Evolutionary conservation across 1,140 invertebrate species (phyloP).

Genomic region (Drosophila erecta): DNA sequence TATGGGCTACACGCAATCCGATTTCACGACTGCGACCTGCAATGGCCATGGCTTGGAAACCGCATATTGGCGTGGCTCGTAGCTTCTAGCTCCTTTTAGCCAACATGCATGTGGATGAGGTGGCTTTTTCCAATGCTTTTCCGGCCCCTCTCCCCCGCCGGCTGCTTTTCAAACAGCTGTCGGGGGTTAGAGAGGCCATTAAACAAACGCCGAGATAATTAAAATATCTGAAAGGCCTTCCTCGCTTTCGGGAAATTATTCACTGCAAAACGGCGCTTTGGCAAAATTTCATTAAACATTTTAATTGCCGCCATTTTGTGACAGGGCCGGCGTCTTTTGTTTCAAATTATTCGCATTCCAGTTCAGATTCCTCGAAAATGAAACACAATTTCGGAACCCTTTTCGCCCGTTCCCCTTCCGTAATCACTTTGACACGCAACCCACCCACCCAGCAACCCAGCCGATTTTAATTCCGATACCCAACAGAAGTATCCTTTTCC

Average conservation of each 20-base stretch:
- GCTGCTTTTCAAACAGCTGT: conserved; percentile 2
- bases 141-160: neutral
- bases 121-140: conserved; percentile 39
- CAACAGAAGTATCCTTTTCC: conserved; percentile 12
- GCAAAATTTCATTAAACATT: conserved; percentile 81
- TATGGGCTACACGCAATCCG: conserved; percentile 80
- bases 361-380: conserved; percentile 64
- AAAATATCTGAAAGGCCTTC: conserved; percentile 67
- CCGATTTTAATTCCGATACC: conserved; percentile 33
- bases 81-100: neutral
- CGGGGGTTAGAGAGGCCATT: conserved; percentile 57
- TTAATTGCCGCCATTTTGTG: conserved; percentile 77
- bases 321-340: conserved; percentile 46
- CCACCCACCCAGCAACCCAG: conserved; percentile 15
- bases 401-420: conserved; percentile 25
- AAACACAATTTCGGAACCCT: conserved; percentile 71
- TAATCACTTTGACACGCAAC: conserved; percentile 75
- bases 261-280: conserved; percentile 33
- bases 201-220: conserved; percentile 77
- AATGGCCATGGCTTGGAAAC: conserved; percentile 33
- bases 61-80: conserved; percentile 19
- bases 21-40: conserved; percentile 69
- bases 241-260: conserved; percentile 46
- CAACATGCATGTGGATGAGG: conserved; percentile 42
- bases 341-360: conserved; percentile 74